Base-by-base conservation (phyloP, 2,888 invertebrate genomes). In the Fabriciana adippe region DNA sequence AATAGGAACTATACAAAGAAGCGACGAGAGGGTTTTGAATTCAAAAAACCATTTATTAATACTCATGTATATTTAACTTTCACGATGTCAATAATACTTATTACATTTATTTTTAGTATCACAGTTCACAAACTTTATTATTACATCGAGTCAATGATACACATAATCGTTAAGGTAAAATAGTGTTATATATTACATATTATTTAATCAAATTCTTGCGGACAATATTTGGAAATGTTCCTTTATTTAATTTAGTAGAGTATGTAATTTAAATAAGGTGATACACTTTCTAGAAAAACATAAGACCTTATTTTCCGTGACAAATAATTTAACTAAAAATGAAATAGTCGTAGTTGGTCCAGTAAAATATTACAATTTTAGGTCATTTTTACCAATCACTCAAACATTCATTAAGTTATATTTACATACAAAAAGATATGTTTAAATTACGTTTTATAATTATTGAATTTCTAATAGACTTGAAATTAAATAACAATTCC, bases 21-120 rank as follows among this genome's bases (percentile, higher is more conserved):
- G 16, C 13, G 13, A 55, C 18, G 54, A 35, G 35, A 11, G 35
- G 35, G 35, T 41, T 41, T 41, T 41, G 11, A 62, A 68, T 62
- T 68, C 15, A 55, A 67, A 64, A 72, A 47, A 47, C 61, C 61
- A 68, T 64, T 21, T 53, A 54, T 59, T 64, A 66, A 62, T 69
- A 60, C 69, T 68, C 66, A 72, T 72, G 73, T 71, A 70, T 73
- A 73, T 71, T 73, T 70, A 71, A 70, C 64, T 79, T 86, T 85
- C 83, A 87, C 79, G 84, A 77, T 62, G 69, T 65, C 55, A 65
- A 70, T 71, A 86, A 81, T 77, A 77, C 83, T 88, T 50, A 66
- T 55, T 89, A 84, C 77, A 80, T 88, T 89, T 87, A 84, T 77
- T 62, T 81, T 89, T 82, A 90, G 85, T 91, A 91, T 91, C 92